Base-by-base conservation (phyloP, 30 jellyfish, hydroid and myxozoan genomes). In the Aurelia sp. region DNA sequence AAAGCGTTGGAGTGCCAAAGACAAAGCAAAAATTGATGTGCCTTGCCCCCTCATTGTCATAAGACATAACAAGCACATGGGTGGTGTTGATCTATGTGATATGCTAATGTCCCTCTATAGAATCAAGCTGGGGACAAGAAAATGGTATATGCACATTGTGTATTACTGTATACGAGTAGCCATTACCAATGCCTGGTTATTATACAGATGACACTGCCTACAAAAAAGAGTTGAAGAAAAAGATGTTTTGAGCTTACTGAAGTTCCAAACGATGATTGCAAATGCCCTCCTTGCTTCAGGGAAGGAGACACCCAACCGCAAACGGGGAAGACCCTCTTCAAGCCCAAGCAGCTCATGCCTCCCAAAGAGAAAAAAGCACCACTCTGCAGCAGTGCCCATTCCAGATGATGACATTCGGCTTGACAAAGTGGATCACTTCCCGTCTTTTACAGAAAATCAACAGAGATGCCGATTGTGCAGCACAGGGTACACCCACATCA, bases 11-110 rank as follows among this genome's bases (percentile, higher is more conserved):
- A 63, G 82, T n/a, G 66, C 13, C 3, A 44, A 64, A 19, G 83
- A 66, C 41, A 67, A 65, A 51, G 66, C 31, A 55, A 18, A 30
- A 17, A 65, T 79, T 6, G 82, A 79, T 48, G 82, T 79, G 44
- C 73, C 90, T 18, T 63, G 44, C 62, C 76, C 84, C 27, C 74
- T n/a, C 12, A 85, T 85, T 15, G 88, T 85, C 9, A 74, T 35
- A 7, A 74, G 64, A 41, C 61, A 73, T 69, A 85, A 85, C 40
- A 16, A 20, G 75, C 76, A 48, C 50, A 85, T 74, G 94, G 88
- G 94, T 16, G 94, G 88, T 60, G 75, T 85, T 7, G 82, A 85
- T 33, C 72, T 85, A 1, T n/a, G 69, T 0, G 88, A 85, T 20
- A 72, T 85, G 94, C 51, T 73, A 10, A 27, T 62, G 52, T 65